These are phyloP conservation scores for Protodeltote pygarga DNA, from an alignment of 2,888 invertebrate genomes.

Conservation along the genomic window DNA sequence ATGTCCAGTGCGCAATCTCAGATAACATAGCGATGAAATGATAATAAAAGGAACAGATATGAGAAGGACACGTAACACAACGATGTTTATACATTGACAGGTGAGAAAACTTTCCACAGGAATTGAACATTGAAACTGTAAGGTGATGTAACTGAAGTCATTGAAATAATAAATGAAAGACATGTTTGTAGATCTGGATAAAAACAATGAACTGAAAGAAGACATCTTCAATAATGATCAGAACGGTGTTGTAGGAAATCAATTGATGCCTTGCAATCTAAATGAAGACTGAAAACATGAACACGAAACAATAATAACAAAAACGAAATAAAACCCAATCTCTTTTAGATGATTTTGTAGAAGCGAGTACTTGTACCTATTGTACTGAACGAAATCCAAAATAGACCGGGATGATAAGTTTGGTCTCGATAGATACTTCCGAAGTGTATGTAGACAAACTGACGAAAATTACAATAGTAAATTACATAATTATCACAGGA, in stretches of 20 bases:
- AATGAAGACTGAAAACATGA: no score
- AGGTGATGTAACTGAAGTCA: slow-evolving; percentile 25
- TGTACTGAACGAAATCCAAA: no score
- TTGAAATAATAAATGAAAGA: no score
- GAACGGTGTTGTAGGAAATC: no score
- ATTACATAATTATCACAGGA: slow-evolving; percentile 11
- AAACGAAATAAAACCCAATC: no score
- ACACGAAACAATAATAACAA: no score
- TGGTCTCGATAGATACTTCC: no score
- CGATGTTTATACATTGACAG: slow-evolving; percentile 34
- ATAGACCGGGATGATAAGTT: no score
- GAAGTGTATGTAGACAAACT: no score
- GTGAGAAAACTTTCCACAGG: slow-evolving; percentile 32
- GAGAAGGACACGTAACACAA: slow-evolving; percentile 21
- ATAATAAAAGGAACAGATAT: slow-evolving; percentile 32
- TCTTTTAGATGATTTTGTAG: no score
- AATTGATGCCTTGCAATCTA: no score
- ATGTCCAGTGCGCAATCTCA: slow-evolving; percentile 20
- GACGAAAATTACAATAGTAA: not conserved
- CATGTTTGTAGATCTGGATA: slow-evolving; percentile 13
- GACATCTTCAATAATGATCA: slow-evolving; percentile 16
- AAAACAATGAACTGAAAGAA: slow-evolving; percentile 20
- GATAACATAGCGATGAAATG: slow-evolving; percentile 34
- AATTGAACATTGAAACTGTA: slow-evolving; percentile 24
- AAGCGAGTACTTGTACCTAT: no score